Conservation (phyloP, 1,140 invertebrate species). For the Macrotrachela quadricornifera region DNA sequence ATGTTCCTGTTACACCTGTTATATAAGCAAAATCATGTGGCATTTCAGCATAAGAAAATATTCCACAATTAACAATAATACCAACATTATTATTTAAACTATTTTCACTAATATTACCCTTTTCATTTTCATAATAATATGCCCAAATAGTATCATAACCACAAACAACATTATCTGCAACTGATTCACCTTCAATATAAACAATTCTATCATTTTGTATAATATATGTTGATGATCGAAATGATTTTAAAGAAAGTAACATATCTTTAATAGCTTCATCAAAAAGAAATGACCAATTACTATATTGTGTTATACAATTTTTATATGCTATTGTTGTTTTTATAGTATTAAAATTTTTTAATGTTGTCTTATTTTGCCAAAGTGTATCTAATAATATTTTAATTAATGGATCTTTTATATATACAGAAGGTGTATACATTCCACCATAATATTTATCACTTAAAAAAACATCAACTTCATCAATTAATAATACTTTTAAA, state of each 20-base stretch:
- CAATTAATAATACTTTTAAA: neutral
- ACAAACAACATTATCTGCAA: neutral
- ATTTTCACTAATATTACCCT: neutral
- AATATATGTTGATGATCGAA: neutral
- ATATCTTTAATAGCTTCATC: neutral
- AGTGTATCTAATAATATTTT: neutral
- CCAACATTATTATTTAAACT: neutral
- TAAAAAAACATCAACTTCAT: slow-evolving; percentile 1
- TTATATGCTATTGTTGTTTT: neutral
- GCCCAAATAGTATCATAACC: neutral
- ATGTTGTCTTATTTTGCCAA: neutral
- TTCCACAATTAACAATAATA: too few relatives aligned
- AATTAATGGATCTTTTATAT: neutral
- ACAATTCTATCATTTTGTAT: neutral
- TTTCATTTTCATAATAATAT: neutral
- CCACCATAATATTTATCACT: neutral
- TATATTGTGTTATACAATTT: neutral
- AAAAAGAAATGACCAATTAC: neutral
- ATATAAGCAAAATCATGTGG: neutral
- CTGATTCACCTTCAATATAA: neutral
- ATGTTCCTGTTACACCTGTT: neutral
- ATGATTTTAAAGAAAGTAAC: neutral
- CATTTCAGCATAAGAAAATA: neutral
- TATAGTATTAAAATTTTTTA: neutral
- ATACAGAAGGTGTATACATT: neutral